A percentile compares a stretch with the other conserved stretches of the same genome.
phyloP scores from a whole-genome alignment of 2,797 vertebrate genomes.

The Microctenopoma stevenorrisi region DNA sequence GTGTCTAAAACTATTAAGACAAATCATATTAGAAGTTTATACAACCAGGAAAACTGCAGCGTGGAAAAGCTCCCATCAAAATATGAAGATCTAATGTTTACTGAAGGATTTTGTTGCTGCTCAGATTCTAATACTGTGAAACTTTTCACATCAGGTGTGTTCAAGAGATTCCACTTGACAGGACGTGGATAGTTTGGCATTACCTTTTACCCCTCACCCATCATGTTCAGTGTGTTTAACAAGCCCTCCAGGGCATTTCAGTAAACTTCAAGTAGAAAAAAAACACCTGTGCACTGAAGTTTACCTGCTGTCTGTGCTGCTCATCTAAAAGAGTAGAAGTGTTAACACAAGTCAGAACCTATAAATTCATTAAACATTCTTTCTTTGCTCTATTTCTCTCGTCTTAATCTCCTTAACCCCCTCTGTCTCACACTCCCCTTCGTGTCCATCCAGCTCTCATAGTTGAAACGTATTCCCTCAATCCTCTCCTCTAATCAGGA shows the following conservation, averaged over 20 bases:
- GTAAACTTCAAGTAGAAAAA: conserved; percentile 1
- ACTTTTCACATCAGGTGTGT: conserved; percentile 1
- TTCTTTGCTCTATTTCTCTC: conserved; percentile 58
- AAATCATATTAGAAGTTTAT: not conserved
- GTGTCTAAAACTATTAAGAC: not conserved
- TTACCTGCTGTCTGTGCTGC: conserved; percentile 29
- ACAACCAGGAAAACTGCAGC: not conserved
- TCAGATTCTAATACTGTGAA: conserved; percentile 10
- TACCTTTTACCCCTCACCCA: conserved; percentile 5
- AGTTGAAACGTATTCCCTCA: conserved; percentile 59
- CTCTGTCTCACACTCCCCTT: conserved; percentile 13
- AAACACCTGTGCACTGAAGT: conserved; percentile 11
- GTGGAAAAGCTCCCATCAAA: not conserved
- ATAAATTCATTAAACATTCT: conserved; percentile 66
- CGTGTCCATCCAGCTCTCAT: conserved; percentile 37
- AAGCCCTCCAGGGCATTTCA: conserved; percentile 25
- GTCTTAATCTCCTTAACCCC: conserved; percentile 68
- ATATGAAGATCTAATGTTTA: not conserved
- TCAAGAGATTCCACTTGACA: not conserved
- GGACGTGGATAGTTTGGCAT: not conserved
- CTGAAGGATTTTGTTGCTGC: not conserved
- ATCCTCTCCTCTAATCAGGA: conserved; percentile 71
- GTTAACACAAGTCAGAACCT: conserved; percentile 57
- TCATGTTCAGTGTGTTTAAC: conserved; percentile 31
- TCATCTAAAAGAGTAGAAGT: conserved; percentile 19